Conservation (phyloP, 2,797 vertebrate genomes). For the Salmo trutta region DNA sequence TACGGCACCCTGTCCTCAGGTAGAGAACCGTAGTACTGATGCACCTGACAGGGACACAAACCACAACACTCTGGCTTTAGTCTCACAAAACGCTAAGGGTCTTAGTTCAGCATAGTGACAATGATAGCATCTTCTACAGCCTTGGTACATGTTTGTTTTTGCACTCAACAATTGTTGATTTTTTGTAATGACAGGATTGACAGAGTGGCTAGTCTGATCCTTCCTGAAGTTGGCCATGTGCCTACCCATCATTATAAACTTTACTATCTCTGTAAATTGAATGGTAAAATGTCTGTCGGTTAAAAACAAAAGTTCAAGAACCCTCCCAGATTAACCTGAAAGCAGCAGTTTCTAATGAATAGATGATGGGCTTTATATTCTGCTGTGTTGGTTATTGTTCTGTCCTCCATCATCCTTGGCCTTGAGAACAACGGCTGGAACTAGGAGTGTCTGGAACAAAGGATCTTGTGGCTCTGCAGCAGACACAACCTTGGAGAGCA, state of each 20-base stretch:
- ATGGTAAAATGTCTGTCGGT: no score
- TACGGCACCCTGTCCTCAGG: conserved; percentile 98
- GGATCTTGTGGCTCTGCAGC: conserved; percentile 26
- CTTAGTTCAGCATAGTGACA: neutral
- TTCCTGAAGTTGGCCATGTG: no score
- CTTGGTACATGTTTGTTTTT: no score
- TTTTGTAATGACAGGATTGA: no score
- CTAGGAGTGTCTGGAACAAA: conserved; percentile 27
- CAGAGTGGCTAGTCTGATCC: no score
- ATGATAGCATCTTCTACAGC: no score
- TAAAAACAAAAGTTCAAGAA: no score
- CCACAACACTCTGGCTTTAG: neutral
- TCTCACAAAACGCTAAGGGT: neutral
- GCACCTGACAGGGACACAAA: conserved; percentile 79
- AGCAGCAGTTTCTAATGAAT: conserved; percentile 34
- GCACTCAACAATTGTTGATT: no score
- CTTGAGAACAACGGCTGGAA: conserved; percentile 34
- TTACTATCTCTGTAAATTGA: no score
- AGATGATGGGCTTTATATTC: conserved; percentile 23
- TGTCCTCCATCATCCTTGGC: conserved; percentile 20
- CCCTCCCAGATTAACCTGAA: conserved; percentile 16
- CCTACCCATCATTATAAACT: no score
- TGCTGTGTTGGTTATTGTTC: conserved; percentile 1
- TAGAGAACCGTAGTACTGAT: conserved; percentile 97
- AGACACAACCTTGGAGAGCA: conserved; percentile 38